Evolutionary conservation across 2,113 vertebrate species (phyloP).

Genomic region (Buteo buteo): DNA sequence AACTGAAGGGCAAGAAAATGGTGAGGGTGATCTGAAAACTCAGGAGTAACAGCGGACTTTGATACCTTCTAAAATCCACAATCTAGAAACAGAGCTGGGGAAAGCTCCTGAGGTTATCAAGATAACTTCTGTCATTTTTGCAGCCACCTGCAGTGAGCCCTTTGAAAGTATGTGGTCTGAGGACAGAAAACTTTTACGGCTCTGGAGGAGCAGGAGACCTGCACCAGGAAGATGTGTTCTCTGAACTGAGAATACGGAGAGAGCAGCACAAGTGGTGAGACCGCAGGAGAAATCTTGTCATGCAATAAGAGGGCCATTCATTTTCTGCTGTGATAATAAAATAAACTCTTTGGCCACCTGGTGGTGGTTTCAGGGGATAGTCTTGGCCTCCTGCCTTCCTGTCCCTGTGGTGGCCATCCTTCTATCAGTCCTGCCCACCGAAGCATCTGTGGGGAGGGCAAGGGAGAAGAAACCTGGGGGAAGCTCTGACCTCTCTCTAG

Average conservation of each 20-base stretch:
- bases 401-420: neutral
- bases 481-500: neutral
- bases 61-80: neutral
- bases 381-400: neutral
- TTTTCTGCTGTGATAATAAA: neutral
- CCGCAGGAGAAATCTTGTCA: neutral
- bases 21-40: neutral
- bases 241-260: conserved; percentile 66
- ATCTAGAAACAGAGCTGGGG: neutral
- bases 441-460: neutral
- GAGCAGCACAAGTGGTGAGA: conserved; percentile 75
- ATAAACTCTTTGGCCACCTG: conserved; percentile 11
- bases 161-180: conserved; percentile 37
- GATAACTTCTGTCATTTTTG: neutral
- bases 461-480: neutral
- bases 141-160: conserved; percentile 18
- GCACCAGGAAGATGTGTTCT: conserved; percentile 61
- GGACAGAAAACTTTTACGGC: conserved; percentile 56
- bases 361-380: neutral
- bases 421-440: neutral
- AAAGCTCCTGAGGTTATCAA: neutral
- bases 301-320: accelerated
- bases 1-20: neutral
- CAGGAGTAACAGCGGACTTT: neutral
- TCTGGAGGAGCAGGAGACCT: conserved; percentile 38